Percentiles rank a stretch among this genome's conserved stretches.
Conservation (phyloP, 92 coral and sea anemone species). For the Zoanthus solanderi region DNA sequence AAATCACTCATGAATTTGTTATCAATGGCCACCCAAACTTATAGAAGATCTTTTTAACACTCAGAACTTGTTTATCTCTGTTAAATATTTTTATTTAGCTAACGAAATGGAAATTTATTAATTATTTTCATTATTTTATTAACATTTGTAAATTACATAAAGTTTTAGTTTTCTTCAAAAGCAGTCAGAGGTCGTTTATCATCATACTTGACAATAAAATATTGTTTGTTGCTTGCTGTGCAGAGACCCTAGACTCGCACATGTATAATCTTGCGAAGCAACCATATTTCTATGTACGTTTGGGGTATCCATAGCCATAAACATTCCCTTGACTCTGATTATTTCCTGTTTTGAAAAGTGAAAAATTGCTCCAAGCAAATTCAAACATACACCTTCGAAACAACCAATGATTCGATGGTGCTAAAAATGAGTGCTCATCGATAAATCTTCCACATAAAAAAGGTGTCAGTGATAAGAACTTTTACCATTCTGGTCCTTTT, state of each 20-base stretch:
- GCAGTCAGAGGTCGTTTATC: no score
- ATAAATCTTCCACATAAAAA: neutral
- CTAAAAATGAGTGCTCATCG: neutral
- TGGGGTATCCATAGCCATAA: neutral
- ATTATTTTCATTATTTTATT: no score
- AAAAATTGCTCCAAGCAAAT: neutral
- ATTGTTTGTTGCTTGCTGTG: neutral
- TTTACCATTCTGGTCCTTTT: neutral
- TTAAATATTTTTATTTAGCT: no score
- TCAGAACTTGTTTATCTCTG: no score
- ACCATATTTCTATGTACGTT: no score
- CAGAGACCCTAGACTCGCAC: neutral
- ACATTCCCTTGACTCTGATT: neutral
- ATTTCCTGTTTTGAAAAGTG: neutral
- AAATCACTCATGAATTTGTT: no score
- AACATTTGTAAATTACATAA: no score
- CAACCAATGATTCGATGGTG: neutral
- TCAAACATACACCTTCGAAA: slow-evolving; percentile 8
- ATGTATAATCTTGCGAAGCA: neutral
- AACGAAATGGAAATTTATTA: no score
- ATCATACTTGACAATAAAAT: neutral
- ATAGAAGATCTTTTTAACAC: no score
- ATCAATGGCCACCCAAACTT: no score
- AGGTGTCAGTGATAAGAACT: slow-evolving; percentile 8
- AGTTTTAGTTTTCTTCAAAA: no score